These are phyloP conservation scores for Troides helena DNA, from an alignment of 2,888 invertebrate species.

Conservation along the genomic window DNA sequence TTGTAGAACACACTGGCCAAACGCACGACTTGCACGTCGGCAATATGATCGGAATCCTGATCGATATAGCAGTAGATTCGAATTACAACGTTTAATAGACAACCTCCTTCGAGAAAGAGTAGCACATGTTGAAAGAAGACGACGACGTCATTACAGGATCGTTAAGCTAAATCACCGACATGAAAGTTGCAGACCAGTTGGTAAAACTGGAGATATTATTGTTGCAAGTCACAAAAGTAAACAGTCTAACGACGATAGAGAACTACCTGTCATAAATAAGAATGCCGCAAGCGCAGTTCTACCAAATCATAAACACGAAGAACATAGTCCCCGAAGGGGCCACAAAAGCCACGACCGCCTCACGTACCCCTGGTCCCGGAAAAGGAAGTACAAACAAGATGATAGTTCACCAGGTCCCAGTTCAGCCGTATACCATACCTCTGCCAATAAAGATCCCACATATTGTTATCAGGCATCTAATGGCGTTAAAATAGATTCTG, in stretches of 20 bases:
- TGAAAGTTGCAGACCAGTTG: conserved; percentile 63
- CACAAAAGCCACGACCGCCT: conserved; percentile 57
- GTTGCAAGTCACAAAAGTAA: conserved; percentile 71
- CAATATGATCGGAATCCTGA: conserved; percentile 50
- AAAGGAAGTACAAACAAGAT: conserved; percentile 44
- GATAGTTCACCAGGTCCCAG: conserved; percentile 65
- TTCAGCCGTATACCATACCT: conserved; percentile 44
- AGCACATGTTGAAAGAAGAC: conserved; percentile 67
- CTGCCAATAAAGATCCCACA: conserved; percentile 51
- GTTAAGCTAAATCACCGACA: conserved; percentile 71
- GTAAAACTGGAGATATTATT: conserved; percentile 74
- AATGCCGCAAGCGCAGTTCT: conserved; percentile 50
- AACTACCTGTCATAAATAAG: conserved; percentile 50
- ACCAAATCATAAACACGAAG: conserved; percentile 46
- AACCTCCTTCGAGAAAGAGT: conserved; percentile 67
- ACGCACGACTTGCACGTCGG: conserved; percentile 62
- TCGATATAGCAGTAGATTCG: conserved; percentile 58
- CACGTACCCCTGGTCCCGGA: conserved; percentile 42
- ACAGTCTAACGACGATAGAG: conserved; percentile 48
- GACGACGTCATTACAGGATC: conserved; percentile 71
- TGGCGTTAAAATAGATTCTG: conserved; percentile 40
- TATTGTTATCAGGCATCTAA: conserved; percentile 61
- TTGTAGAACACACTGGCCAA: conserved; percentile 75
- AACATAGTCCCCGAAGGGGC: conserved; percentile 42
- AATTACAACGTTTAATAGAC: conserved; percentile 69